Conservation (phyloP, 2,888 invertebrate genomes). For the Melanotus villosus region DNA sequence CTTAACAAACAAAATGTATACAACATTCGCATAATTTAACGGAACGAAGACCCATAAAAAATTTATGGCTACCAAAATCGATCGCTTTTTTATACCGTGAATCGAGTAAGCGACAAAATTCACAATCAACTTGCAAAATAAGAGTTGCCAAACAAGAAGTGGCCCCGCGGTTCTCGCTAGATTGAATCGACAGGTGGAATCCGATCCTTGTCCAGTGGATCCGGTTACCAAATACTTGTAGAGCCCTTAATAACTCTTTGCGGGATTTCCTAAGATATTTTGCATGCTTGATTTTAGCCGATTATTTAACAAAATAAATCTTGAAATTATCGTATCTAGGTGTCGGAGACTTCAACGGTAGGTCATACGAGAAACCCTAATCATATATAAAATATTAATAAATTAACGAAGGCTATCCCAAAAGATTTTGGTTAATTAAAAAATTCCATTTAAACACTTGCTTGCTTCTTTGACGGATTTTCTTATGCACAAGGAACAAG, state of each 20-base stretch:
- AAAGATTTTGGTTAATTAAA: too few relatives aligned
- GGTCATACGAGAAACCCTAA: too few relatives aligned
- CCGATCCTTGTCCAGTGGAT: conserved; percentile 48
- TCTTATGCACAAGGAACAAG: too few relatives aligned
- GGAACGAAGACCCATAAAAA: conserved; percentile 9
- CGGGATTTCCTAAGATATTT: conserved; percentile 12
- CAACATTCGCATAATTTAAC: background rate
- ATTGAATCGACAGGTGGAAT: conserved; percentile 50
- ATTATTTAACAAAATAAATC: background rate
- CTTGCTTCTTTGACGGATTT: too few relatives aligned
- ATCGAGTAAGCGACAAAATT: conserved; percentile 23
- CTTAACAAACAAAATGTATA: background rate
- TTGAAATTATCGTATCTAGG: too few relatives aligned
- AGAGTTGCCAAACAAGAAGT: conserved; percentile 37
- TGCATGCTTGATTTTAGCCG: background rate
- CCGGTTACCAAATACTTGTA: conserved; percentile 39
- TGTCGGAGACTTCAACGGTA: too few relatives aligned
- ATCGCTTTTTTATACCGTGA: background rate
- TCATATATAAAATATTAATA: too few relatives aligned
- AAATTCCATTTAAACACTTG: too few relatives aligned
- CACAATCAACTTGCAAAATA: conserved; percentile 26
- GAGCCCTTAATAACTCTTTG: background rate
- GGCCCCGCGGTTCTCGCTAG: conserved; percentile 22
- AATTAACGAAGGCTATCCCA: too few relatives aligned
- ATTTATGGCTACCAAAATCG: conserved; percentile 17